These are phyloP conservation scores for Heterotilapia buettikoferi DNA, from an alignment of 2,113 vertebrate genomes.

Conservation along the genomic window DNA sequence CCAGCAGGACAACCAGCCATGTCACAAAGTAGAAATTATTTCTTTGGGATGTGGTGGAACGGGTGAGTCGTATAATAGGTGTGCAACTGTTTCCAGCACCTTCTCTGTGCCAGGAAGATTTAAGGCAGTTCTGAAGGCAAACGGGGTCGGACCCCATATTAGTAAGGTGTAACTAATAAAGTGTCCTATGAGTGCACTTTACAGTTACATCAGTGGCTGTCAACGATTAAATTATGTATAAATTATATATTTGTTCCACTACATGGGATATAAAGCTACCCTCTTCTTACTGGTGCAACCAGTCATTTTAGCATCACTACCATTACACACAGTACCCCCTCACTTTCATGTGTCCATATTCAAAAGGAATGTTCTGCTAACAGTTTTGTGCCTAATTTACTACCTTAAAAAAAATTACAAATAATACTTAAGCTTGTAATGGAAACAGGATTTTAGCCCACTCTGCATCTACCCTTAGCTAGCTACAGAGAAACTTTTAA, in stretches of 20 bases:
- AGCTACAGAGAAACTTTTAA: background rate
- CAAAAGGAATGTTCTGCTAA: background rate
- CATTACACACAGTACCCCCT: background rate
- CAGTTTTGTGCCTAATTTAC: background rate
- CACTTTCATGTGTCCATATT: background rate
- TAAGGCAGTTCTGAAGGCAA: background rate
- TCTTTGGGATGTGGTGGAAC: background rate
- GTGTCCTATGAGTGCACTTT: background rate
- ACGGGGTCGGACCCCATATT: background rate
- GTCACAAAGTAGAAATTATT: background rate
- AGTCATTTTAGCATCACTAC: background rate
- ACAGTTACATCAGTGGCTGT: background rate
- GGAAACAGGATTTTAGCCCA: background rate
- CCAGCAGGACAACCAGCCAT: background rate
- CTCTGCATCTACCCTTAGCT: background rate
- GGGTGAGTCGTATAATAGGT: background rate
- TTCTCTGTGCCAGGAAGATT: background rate
- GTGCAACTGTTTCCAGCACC: background rate
- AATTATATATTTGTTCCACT: background rate
- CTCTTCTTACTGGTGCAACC: background rate
- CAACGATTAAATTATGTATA: background rate
- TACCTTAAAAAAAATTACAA: background rate
- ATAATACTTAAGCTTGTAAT: background rate
- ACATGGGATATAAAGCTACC: background rate
- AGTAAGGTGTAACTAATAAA: background rate